Evolutionary conservation across 1,140 invertebrate genomes (phyloP).

Genomic region (Probaryconus sp.): DNA sequence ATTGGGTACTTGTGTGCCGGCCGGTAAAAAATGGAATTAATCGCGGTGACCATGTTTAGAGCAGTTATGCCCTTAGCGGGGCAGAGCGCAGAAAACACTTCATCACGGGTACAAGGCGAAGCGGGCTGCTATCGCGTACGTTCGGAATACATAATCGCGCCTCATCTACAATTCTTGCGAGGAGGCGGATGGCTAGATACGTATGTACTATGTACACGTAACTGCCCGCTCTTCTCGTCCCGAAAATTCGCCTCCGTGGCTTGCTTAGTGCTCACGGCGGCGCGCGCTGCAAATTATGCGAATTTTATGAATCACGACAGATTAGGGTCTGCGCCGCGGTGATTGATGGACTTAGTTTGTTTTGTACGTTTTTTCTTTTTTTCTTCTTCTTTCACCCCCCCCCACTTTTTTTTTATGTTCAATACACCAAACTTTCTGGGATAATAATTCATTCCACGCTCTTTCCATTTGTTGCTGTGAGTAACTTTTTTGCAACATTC

Average conservation of each 20-base stretch:
- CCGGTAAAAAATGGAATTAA: conserved; percentile 49
- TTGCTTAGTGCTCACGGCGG: conserved; percentile 26
- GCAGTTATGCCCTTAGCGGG: conserved; percentile 44
- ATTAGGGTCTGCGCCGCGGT: conserved; percentile 32
- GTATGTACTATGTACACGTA: conserved; percentile 51
- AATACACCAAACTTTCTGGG: conserved; percentile 4
- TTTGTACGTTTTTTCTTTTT: conserved; percentile 33
- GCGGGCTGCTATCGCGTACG: conserved; percentile 67
- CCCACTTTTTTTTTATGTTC: too few relatives aligned
- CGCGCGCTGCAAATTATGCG: conserved; percentile 47
- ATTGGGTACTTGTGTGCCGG: conserved; percentile 36
- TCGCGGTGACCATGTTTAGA: conserved; percentile 54
- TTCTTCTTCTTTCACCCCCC: too few relatives aligned
- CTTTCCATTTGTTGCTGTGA: conserved; percentile 21
- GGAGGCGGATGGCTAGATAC: conserved; percentile 44
- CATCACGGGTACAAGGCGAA: conserved; percentile 65
- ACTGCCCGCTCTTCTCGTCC: conserved; percentile 44
- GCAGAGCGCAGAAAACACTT: conserved; percentile 71
- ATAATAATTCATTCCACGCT: conserved; percentile 50
- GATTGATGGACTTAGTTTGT: conserved; percentile 57
- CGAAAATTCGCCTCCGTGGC: conserved; percentile 38
- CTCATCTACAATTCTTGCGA: conserved; percentile 74
- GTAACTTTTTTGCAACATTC: conserved; percentile 8
- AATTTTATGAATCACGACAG: conserved; percentile 55
- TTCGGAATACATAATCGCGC: conserved; percentile 74